Base-by-base conservation (phyloP, 2,113 vertebrate species). In the Platycercus adscitus region DNA sequence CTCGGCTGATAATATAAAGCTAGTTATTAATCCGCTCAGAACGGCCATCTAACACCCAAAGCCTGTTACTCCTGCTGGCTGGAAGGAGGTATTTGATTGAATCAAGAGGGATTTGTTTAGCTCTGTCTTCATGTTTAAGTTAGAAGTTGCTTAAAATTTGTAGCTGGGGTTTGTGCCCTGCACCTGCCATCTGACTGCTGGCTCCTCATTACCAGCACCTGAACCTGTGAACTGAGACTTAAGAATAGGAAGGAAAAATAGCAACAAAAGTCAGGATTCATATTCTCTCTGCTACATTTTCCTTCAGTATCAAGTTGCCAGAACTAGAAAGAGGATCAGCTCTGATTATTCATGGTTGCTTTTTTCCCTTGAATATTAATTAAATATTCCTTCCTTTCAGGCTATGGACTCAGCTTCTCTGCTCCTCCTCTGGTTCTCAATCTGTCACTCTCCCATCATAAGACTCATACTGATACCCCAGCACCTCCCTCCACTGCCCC, bases 1-100 rank as follows among this genome's bases (percentile, higher is more conserved):
- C 52, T 81, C 10, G 0, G 68, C 90, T 95, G 96, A 97, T 98
- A 97, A 97, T 91, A 96, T 75, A 96, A 96, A 95, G 95, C 89
- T 86, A 95, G 91, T 95, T 96, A 97, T 95, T 97, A 97, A 97
- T 97, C 95, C 90, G 43, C 96, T 97, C 91, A 96, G 79, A 73
- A 60, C 3, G 2, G 91, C 70, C 86, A 81, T 81, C 93, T 86
- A 96, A 96, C 87, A 82, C 91, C 61, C 82, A 87, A 96, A 96
- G 95, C 86, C 91, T 95, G 95, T 96, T 97, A 88, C 83, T 96
- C 84, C 86, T 87, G 56, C 89, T 93, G 93, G 73, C 91, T 96
- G 86, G 80, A 95, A 97, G 94, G 90, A 93, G 86, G 92, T 88
- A 58, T 95, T 97, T 93, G 87, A 95, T 95, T 81, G 95, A 96